phyloP scores from a whole-genome alignment of 1,140 invertebrate species.

The Lordiphosa clarofinis region DNA sequence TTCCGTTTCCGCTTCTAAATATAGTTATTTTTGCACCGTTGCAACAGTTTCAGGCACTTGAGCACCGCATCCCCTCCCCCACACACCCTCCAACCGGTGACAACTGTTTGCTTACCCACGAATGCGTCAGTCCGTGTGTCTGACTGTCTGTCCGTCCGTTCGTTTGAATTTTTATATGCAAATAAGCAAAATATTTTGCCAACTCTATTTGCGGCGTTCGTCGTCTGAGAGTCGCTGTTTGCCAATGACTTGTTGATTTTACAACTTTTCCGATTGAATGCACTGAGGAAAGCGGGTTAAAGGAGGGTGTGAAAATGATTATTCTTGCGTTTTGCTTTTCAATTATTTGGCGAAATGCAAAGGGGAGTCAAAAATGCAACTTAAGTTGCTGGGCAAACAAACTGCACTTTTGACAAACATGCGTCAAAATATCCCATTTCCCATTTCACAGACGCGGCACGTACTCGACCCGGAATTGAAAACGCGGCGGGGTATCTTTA shows the following conservation, averaged over 20 bases:
- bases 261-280: slow-evolving; percentile 72
- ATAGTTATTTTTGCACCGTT: slow-evolving; percentile 57
- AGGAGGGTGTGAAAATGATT: slow-evolving; percentile 28
- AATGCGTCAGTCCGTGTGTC: slow-evolving; percentile 10
- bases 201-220: slow-evolving; percentile 43
- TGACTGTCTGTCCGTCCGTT: not conserved
- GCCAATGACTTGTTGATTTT: slow-evolving; percentile 76
- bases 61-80: slow-evolving; percentile 27
- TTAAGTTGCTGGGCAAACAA: slow-evolving; percentile 17
- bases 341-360: slow-evolving; percentile 47
- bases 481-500: slow-evolving; percentile 40
- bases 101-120: slow-evolving; percentile 41
- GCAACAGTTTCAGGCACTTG: slow-evolving; percentile 57
- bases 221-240: slow-evolving; percentile 50
- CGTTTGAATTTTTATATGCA: slow-evolving; percentile 57
- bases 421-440: slow-evolving; percentile 29
- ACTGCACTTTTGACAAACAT: slow-evolving; percentile 42
- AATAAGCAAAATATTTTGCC: slow-evolving; percentile 66
- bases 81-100: slow-evolving; percentile 7
- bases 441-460: slow-evolving; percentile 13
- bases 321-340: slow-evolving; percentile 32
- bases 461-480: slow-evolving; percentile 49
- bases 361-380: slow-evolving; percentile 18
- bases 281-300: slow-evolving; percentile 20
- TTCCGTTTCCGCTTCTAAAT: slow-evolving; percentile 60